These are phyloP conservation scores for Enteromius afrohamiltoni DNA, from an alignment of 2,797 vertebrate genomes.

Conservation along the genomic window DNA sequence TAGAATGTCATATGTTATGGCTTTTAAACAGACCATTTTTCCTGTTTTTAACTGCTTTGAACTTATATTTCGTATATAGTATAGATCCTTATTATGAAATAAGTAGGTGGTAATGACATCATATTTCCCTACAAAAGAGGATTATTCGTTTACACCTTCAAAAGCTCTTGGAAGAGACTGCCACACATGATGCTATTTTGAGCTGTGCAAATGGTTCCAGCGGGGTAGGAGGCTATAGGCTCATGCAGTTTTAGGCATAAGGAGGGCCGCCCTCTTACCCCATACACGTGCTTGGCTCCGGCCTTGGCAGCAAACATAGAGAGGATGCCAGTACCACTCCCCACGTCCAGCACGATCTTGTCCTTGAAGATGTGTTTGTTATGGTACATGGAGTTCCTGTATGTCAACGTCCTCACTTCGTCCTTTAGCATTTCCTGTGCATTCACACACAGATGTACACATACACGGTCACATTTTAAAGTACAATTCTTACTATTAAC, in stretches of 20 bases:
- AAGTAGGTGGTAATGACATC: slow-evolving; percentile 23
- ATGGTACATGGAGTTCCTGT: slow-evolving; percentile 98
- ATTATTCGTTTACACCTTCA: slow-evolving; percentile 28
- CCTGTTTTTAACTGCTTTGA: background rate
- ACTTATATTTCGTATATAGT: background rate
- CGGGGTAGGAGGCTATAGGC: slow-evolving; percentile 45
- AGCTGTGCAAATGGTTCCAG: slow-evolving; percentile 20
- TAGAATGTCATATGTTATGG: background rate
- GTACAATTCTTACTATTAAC: background rate
- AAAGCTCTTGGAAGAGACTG: slow-evolving; percentile 37
- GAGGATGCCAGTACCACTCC: slow-evolving; percentile 96
- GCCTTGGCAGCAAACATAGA: slow-evolving; percentile 99
- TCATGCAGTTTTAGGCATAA: slow-evolving; percentile 44
- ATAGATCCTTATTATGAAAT: slow-evolving; percentile 3
- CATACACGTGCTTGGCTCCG: slow-evolving; percentile 96
- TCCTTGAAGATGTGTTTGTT: slow-evolving; percentile 99
- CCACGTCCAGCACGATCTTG: slow-evolving; percentile 95
- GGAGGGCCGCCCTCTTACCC: slow-evolving; percentile 75
- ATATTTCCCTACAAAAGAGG: slow-evolving; percentile 15
- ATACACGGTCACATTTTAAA: background rate
- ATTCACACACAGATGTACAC: background rate
- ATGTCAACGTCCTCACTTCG: slow-evolving; percentile 95
- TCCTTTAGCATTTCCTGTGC: slow-evolving; percentile 98
- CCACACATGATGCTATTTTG: slow-evolving; percentile 52
- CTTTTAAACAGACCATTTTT: background rate